A percentile compares a stretch with the other conserved stretches of the same genome.
Conservation (phyloP, 1,140 invertebrate genomes). For the Lepidurus couesii region DNA sequence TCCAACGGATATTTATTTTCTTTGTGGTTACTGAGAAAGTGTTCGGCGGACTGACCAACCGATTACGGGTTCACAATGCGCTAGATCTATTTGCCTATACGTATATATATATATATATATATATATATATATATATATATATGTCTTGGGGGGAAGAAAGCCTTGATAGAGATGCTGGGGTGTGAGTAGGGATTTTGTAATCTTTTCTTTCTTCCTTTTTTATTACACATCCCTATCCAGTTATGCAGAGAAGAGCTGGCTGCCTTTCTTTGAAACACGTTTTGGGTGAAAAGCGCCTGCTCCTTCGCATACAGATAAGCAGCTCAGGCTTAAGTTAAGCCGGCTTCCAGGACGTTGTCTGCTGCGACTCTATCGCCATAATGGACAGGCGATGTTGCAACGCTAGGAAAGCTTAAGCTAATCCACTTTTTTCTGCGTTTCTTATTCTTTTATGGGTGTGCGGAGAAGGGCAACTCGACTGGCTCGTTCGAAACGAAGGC, state of each 20-base stretch:
- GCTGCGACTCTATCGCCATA: constrained; percentile 21
- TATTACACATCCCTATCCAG: not conserved
- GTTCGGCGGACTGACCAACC: not conserved
- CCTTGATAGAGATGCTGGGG: constrained; percentile 1
- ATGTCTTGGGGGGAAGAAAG: not conserved
- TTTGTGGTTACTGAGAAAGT: not conserved
- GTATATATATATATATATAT: not conserved
- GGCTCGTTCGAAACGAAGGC: not conserved
- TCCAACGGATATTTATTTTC: not conserved
- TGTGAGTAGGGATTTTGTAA: constrained; percentile 18
- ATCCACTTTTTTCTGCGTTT: constrained; percentile 16
- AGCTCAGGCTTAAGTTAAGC: constrained; percentile 21
- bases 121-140: not conserved
- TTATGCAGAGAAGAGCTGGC: constrained; percentile 15
- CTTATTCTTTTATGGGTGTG: not conserved
- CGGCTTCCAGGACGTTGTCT: constrained; percentile 16
- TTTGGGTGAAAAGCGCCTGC: constrained; percentile 20
- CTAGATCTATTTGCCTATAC: not conserved
- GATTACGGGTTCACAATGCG: not conserved
- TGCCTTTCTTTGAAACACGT: constrained; percentile 22
- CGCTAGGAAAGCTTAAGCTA: constrained; percentile 21
- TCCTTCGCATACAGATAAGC: constrained; percentile 21
- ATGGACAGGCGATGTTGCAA: constrained; percentile 21
- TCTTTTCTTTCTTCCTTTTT: not conserved
- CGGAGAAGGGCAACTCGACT: not conserved